These are phyloP conservation scores for Psilopsiagon aymara DNA, from an alignment of 2,113 vertebrate species.

Conservation along the genomic window DNA sequence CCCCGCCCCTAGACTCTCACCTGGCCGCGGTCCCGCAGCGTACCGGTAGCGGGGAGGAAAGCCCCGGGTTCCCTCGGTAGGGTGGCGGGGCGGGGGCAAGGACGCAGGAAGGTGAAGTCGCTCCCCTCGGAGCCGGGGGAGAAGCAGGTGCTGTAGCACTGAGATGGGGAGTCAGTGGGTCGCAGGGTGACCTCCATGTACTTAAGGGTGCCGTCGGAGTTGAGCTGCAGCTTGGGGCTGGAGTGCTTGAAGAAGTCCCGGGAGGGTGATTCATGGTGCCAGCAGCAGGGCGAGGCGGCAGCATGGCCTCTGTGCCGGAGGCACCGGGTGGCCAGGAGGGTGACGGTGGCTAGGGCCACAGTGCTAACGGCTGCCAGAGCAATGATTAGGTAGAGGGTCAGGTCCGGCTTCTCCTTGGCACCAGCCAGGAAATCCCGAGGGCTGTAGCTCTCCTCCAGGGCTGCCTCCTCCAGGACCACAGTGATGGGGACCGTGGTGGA, in stretches of 20 bases:
- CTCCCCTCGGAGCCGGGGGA: constrained; percentile 83
- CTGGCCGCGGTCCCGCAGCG: constrained; percentile 75
- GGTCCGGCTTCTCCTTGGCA: constrained; percentile 71
- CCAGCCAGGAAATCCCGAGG: constrained; percentile 71
- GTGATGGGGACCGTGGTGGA: constrained; percentile 84
- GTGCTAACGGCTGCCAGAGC: constrained; percentile 77
- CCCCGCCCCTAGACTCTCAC: constrained; percentile 58
- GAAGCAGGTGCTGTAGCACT: constrained; percentile 85
- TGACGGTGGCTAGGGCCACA: constrained; percentile 73
- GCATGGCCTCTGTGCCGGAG: constrained; percentile 61
- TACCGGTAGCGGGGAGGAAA: constrained; percentile 54
- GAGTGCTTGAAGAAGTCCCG: constrained; percentile 81
- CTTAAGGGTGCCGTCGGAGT: constrained; percentile 87
- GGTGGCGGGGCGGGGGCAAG: constrained; percentile 68
- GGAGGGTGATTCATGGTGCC: constrained; percentile 68
- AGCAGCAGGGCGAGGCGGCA: constrained; percentile 70
- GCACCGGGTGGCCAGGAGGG: constrained; percentile 75
- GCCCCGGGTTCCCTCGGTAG: constrained; percentile 64
- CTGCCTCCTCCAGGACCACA: constrained; percentile 83
- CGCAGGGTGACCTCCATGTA: constrained; percentile 91
- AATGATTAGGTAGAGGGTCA: constrained; percentile 86
- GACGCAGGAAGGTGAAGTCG: constrained; percentile 86
- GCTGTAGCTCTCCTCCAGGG: constrained; percentile 68
- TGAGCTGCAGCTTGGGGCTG: constrained; percentile 87
- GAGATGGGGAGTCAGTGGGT: constrained; percentile 83